A percentile compares a stretch with the other conserved stretches of the same genome.
Evolutionary conservation across 2,888 invertebrate species (phyloP).

Genomic region (Strigamia transsilvanica): DNA sequence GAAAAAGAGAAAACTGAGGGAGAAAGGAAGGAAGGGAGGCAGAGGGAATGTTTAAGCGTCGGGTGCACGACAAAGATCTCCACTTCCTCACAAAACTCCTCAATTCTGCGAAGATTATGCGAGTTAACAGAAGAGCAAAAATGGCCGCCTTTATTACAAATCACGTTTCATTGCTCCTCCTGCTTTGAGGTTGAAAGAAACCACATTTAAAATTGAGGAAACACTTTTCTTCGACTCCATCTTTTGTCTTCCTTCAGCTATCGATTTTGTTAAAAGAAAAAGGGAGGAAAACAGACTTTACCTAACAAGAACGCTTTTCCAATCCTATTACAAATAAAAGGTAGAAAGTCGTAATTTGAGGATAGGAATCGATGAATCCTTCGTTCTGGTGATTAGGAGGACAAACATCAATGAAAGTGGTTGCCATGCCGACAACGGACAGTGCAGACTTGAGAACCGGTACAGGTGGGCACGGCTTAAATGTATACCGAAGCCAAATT

Average conservation of each 20-base stretch:
- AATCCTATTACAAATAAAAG: conserved; percentile 18
- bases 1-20: background rate
- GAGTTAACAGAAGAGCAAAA: background rate
- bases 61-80: background rate
- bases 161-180: background rate
- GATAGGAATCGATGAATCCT: conserved; percentile 14
- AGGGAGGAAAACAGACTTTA: background rate
- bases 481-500: background rate
- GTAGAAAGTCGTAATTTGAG: conserved; percentile 26
- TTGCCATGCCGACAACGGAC: background rate
- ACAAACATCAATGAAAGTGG: conserved; percentile 3
- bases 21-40: background rate
- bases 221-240: background rate
- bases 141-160: background rate
- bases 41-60: background rate
- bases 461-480: background rate
- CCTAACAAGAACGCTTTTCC: background rate
- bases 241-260: background rate
- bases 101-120: background rate
- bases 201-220: background rate
- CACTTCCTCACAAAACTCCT: background rate
- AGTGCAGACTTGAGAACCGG: background rate
- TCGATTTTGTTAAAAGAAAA: background rate
- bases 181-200: background rate
- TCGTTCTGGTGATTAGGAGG: conserved; percentile 11